Evolutionary conservation across 2,888 invertebrate species (phyloP).

Genomic region (Erpobdella octoculata): DNA sequence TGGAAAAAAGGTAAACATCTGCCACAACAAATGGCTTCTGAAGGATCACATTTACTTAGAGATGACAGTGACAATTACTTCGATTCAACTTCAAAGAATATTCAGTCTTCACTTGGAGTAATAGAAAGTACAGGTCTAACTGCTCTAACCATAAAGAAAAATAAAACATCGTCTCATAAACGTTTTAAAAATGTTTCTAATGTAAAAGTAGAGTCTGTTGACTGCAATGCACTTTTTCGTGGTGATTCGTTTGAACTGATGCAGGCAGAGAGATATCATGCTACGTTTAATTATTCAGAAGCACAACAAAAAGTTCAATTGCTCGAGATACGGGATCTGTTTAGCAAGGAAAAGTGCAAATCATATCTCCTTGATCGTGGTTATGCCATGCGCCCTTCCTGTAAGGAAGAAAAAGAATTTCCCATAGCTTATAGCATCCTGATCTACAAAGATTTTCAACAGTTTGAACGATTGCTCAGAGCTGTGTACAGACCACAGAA

Average conservation of each 20-base stretch:
- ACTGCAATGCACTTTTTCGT: background rate
- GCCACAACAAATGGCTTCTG: too few species aligned
- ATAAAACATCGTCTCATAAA: background rate
- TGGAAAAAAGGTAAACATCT: too few species aligned
- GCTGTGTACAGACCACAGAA: constrained; percentile 37
- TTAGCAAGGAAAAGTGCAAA: background rate
- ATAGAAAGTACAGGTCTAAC: too few species aligned
- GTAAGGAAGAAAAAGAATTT: constrained; percentile 32
- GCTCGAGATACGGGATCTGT: too few species aligned
- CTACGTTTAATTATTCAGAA: background rate
- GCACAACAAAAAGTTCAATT: background rate
- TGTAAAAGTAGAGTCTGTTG: background rate
- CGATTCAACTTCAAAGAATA: too few species aligned
- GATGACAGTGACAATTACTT: too few species aligned
- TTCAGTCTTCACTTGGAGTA: too few species aligned
- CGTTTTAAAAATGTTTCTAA: background rate
- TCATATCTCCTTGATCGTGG: background rate
- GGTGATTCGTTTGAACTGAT: background rate
- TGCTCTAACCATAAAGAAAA: background rate
- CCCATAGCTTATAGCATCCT: constrained; percentile 34
- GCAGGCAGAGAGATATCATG: constrained; percentile 1
- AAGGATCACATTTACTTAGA: too few species aligned
- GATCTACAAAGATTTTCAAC: constrained; percentile 33
- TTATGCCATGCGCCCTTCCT: constrained; percentile 23
- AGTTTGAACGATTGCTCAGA: constrained; percentile 33